Base-by-base conservation (phyloP, 1,140 invertebrate genomes). In the Neoseiulus cucumeris region DNA sequence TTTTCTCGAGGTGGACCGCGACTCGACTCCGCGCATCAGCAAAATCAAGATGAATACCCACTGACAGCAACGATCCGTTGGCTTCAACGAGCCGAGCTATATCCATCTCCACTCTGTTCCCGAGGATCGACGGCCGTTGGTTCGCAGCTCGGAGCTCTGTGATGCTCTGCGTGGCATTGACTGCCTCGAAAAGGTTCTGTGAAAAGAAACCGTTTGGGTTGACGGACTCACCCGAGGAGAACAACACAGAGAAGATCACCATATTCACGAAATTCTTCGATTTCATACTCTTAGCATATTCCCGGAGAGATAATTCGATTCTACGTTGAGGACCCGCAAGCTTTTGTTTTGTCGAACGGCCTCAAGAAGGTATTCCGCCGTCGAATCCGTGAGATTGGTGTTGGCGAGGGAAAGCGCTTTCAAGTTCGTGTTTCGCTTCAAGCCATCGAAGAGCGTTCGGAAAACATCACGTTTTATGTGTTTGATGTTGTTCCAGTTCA, bases 401-500 rank as follows among this genome's bases (percentile, higher is more conserved):
- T 97, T 97, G 67, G 91, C 88, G 75, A 99, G 82, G 73, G 85
- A 88, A 66, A 99, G 78, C 55, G 85, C 86, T 78, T 94, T 89
- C 71, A 97, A 79, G 73, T 91, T 84, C 66, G 91, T 91, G 77
- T 97, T 98, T 64, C 81, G 82, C 73, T 86, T 85, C 69, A 98
- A 75, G 64, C 85, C 88, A 73, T 88, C 85, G 78, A 93, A 91
- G 64, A 98, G 76, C 73, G 85, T 84, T 68, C 87, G 82, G 74
- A 97, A 89, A 75, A 91, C 90, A 76, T 98, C 92, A 73, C 94
- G 87, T 64, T 92, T 93, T 25, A 59, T 33, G 14, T 25, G 14
- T 91, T 96, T 92, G 79, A 96, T 95, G 78, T 96, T 96, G 80
- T 96, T 96, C 82, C 89, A 91, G 79, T 96, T 96, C 72, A 96